Evolutionary conservation across 2,888 invertebrate genomes (phyloP).

Genomic region (Drosophila vallismaia): DNA sequence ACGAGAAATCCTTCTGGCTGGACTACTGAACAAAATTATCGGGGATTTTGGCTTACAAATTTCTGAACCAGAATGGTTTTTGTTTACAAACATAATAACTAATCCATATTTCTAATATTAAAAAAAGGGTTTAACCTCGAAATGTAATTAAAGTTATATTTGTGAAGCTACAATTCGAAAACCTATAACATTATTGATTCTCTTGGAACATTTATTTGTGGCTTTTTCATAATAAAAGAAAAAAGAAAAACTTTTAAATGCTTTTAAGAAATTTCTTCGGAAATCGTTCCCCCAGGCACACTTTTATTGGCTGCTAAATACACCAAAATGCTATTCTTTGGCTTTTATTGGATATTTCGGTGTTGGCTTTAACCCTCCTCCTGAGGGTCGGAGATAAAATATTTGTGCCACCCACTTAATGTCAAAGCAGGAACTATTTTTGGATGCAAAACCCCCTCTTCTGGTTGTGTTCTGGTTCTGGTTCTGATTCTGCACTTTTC

Average conservation of each 20-base stretch:
- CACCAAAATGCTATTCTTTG: conserved; percentile 5
- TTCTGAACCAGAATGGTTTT: not conserved
- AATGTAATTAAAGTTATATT: too few relatives aligned
- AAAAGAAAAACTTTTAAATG: too few relatives aligned
- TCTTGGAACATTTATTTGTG: too few relatives aligned
- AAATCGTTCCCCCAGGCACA: not conserved
- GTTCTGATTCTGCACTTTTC: conserved; percentile 8
- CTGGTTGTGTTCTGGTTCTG: not conserved
- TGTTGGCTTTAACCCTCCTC: conserved; percentile 8
- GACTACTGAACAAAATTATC: not conserved
- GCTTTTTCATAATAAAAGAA: too few relatives aligned
- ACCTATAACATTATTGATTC: too few relatives aligned
- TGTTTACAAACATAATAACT: not conserved
- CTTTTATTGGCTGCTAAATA: conserved; percentile 1
- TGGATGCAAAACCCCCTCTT: not conserved
- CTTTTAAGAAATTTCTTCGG: too few relatives aligned
- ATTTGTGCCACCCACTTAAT: conserved; percentile 8
- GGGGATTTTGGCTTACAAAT: not conserved
- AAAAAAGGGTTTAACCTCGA: too few relatives aligned
- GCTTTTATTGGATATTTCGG: conserved; percentile 6
- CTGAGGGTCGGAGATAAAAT: not conserved
- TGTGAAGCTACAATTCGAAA: too few relatives aligned
- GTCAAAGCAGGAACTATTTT: conserved; percentile 3
- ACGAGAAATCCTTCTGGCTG: not conserved
- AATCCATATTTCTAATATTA: too few relatives aligned